phyloP scores from a whole-genome alignment of 2,113 vertebrate species.

The Tricholaema leucomelas region DNA sequence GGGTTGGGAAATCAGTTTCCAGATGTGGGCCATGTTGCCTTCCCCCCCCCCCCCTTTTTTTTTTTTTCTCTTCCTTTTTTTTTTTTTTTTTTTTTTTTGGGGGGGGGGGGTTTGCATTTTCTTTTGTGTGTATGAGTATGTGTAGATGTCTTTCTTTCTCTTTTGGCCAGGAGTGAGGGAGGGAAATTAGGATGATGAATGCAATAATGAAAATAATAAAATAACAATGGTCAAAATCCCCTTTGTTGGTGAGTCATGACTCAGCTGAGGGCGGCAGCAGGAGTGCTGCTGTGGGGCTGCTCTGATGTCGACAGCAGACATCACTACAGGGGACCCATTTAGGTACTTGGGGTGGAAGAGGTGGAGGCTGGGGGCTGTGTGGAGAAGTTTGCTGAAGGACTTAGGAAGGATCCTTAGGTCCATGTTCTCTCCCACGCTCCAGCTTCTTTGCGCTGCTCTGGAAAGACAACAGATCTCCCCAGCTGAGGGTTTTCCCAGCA shows the following conservation, averaged over 20 bases:
- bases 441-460: background rate
- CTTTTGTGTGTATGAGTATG: background rate
- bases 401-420: conserved; percentile 13
- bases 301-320: conserved; percentile 51
- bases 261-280: conserved; percentile 54
- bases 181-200: conserved; percentile 69
- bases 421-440: conserved; percentile 38
- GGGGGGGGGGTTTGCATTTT: too few species aligned
- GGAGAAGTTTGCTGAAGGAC: background rate
- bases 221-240: conserved; percentile 62
- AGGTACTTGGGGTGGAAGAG: conserved; percentile 38
- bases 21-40: conserved; percentile 50
- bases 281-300: conserved; percentile 14
- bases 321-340: background rate
- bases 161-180: conserved; percentile 45
- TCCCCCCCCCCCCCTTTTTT: too few species aligned
- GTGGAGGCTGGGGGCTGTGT: background rate
- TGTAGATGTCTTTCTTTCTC: background rate
- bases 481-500: conserved; percentile 65
- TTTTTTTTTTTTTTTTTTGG: too few species aligned
- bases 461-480: conserved; percentile 52
- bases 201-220: conserved; percentile 74
- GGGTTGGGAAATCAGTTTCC: conserved; percentile 67
- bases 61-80: background rate
- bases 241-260: conserved; percentile 59